Conservation (phyloP, 2,113 vertebrate genomes). For the Motacilla tschutschensis region DNA sequence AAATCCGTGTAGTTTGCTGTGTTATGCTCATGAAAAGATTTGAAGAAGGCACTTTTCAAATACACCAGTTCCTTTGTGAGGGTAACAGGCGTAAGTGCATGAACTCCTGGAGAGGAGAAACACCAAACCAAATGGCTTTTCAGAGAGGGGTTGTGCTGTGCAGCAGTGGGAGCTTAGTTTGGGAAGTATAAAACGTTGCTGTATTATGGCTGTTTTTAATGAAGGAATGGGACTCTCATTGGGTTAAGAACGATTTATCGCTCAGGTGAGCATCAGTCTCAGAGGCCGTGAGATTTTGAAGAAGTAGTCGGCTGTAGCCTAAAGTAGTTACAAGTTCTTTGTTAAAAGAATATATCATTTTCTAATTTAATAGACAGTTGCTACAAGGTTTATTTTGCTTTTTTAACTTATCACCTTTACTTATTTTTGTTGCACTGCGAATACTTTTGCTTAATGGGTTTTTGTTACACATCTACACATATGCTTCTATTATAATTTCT, state of each 20-base stretch:
- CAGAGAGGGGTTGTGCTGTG: not conserved
- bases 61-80: not conserved
- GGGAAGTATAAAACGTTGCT: not conserved
- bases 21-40: not conserved
- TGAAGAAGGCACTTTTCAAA: not conserved
- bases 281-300: not conserved
- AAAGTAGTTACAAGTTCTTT: not conserved
- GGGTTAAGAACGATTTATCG: not conserved
- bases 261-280: not conserved
- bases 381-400: not conserved
- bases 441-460: not conserved
- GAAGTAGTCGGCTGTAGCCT: not conserved
- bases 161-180: not conserved
- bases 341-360: not conserved
- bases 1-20: not conserved
- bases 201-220: not conserved
- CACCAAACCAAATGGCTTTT: not conserved
- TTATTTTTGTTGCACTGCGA: not conserved
- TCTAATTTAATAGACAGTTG: not conserved
- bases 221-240: not conserved
- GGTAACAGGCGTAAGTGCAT: not conserved
- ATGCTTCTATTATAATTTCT: not conserved
- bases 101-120: not conserved
- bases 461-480: not conserved
- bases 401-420: not conserved